A percentile compares a stretch with the other conserved stretches of the same genome.
Evolutionary conservation across 2,113 vertebrate species (phyloP).

Genomic region (Melanocharis versteri): DNA sequence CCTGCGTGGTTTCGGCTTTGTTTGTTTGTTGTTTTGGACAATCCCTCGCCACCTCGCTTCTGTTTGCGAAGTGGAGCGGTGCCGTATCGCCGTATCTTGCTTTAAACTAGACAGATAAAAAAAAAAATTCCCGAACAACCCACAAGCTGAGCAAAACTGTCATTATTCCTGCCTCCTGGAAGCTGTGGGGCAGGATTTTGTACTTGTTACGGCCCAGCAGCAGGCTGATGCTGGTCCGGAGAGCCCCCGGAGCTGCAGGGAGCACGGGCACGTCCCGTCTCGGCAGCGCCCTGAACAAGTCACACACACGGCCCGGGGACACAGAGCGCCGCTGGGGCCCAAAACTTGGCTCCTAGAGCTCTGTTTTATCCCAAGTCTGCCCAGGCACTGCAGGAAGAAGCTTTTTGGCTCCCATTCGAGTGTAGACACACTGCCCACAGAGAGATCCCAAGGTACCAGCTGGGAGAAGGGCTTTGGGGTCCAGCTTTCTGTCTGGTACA

Average conservation of each 20-base stretch:
- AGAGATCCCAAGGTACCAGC: neutral
- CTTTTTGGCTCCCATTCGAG: rapidly evolving
- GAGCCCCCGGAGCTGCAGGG: neutral
- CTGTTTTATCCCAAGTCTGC: neutral
- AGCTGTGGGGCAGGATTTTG: neutral
- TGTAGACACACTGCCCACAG: rapidly evolving
- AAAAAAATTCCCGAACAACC: rapidly evolving
- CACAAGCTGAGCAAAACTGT: neutral
- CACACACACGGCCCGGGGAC: neutral
- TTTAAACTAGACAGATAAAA: neutral
- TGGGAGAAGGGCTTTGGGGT: neutral
- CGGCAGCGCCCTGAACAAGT: rapidly evolving
- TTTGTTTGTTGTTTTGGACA: no score
- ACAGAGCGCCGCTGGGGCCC: rapidly evolving
- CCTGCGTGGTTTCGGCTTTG: no score
- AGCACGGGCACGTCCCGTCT: no score
- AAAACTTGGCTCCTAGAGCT: no score
- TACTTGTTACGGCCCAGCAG: neutral
- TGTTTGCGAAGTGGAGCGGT: no score
- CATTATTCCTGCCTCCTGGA: neutral
- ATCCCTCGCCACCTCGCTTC: no score
- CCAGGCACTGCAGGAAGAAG: no score
- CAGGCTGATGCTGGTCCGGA: rapidly evolving
- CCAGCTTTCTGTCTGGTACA: no score
- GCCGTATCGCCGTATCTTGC: no score